Conservation (phyloP, 2,113 vertebrate genomes). For the Barnardius zonarius region DNA sequence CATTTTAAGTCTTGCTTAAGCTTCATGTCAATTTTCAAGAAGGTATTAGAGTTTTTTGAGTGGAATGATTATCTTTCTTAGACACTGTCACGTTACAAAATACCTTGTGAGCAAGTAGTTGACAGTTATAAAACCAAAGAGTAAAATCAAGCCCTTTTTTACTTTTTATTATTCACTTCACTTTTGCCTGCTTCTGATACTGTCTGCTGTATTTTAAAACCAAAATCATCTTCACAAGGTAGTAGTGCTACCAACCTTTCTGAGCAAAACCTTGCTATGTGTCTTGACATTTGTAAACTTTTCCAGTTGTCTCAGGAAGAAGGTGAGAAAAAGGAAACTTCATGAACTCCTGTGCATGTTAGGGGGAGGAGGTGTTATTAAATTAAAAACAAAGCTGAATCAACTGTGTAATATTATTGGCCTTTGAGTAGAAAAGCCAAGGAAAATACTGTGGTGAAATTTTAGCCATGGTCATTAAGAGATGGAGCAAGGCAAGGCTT, state of each 20-base stretch:
- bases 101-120: background rate
- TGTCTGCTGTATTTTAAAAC: constrained; percentile 6
- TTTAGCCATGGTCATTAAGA: background rate
- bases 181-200: background rate
- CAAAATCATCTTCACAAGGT: background rate
- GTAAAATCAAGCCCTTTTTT: background rate
- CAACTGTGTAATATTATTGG: background rate
- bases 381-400: background rate
- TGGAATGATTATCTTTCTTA: background rate
- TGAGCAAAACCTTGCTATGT: background rate
- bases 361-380: background rate
- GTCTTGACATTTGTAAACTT: background rate
- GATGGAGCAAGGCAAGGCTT: background rate
- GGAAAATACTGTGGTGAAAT: background rate
- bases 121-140: background rate
- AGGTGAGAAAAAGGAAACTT: background rate
- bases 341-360: background rate
- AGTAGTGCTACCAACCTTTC: background rate
- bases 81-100: background rate
- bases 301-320: background rate
- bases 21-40: background rate
- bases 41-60: background rate
- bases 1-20: background rate
- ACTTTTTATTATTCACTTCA: background rate
- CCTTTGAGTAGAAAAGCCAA: constrained; percentile 1